Conservation (phyloP, 2,113 vertebrate species). For the Crotophaga sulcirostris region DNA sequence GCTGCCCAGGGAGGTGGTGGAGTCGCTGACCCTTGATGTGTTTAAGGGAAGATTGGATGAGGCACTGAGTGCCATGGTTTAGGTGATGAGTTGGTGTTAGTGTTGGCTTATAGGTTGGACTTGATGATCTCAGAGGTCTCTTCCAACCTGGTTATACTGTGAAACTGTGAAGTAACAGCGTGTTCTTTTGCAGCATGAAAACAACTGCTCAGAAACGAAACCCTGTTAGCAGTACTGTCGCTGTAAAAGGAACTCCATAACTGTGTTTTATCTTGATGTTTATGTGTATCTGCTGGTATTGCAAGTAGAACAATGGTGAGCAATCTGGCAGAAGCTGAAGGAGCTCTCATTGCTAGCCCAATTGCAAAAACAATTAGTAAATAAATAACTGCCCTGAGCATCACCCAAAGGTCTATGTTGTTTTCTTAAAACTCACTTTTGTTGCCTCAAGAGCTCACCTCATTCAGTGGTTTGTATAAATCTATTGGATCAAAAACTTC, state of each 20-base stretch:
- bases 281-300: neutral
- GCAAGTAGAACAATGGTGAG: neutral
- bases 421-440: neutral
- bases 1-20: too few relatives aligned
- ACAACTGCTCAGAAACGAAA: conserved; percentile 4
- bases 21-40: too few relatives aligned
- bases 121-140: too few relatives aligned
- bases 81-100: too few relatives aligned
- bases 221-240: neutral
- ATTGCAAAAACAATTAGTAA: neutral
- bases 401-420: neutral
- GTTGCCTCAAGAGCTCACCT: neutral
- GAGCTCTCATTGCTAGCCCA: neutral
- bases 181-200: conserved; percentile 7
- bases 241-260: neutral
- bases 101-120: too few relatives aligned
- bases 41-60: too few relatives aligned
- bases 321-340: neutral
- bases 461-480: neutral
- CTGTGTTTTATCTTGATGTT: neutral
- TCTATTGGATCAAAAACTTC: neutral
- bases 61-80: too few relatives aligned
- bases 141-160: too few relatives aligned
- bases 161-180: conserved; percentile 28
- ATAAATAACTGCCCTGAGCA: neutral